Percentiles rank a stretch among this genome's conserved stretches.
Evolutionary conservation across 2,797 vertebrate genomes (phyloP).

Genomic region (Danio jaintianensis): DNA sequence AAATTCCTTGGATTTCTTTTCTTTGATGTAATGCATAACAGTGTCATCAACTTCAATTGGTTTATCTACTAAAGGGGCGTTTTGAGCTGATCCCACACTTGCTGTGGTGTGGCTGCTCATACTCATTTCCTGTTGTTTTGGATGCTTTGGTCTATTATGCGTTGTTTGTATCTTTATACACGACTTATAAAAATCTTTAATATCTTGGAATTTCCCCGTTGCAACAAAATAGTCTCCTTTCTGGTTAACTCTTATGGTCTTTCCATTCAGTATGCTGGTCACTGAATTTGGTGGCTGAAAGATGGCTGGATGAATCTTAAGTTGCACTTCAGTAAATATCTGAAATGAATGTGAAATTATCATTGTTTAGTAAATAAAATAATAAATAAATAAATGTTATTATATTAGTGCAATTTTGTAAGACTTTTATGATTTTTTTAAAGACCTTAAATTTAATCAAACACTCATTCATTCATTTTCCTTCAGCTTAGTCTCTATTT

Average conservation of each 20-base stretch:
- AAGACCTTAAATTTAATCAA: neutral
- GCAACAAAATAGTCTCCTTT: neutral
- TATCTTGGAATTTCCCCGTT: constrained; percentile 56
- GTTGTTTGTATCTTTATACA: neutral
- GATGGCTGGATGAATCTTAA: constrained; percentile 46
- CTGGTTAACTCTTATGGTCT: rapidly evolving
- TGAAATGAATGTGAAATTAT: constrained; percentile 34
- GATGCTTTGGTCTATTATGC: neutral
- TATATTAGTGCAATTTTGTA: neutral
- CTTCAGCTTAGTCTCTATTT: no score
- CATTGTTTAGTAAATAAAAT: no score
- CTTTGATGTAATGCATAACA: constrained; percentile 69
- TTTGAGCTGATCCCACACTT: constrained; percentile 2
- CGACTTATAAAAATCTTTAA: constrained; percentile 28
- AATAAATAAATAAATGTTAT: no score
- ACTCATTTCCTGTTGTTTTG: neutral
- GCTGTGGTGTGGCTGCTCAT: neutral
- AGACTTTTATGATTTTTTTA: no score
- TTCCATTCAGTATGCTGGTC: neutral
- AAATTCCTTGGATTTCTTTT: constrained; percentile 61
- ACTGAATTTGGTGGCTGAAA: constrained; percentile 11
- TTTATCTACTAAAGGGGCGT: neutral
- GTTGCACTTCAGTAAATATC: constrained; percentile 62
- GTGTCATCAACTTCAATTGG: constrained; percentile 50
- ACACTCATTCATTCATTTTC: no score